Base-by-base conservation (phyloP, 2,113 vertebrate species). In the Oreochromis spilurus region DNA sequence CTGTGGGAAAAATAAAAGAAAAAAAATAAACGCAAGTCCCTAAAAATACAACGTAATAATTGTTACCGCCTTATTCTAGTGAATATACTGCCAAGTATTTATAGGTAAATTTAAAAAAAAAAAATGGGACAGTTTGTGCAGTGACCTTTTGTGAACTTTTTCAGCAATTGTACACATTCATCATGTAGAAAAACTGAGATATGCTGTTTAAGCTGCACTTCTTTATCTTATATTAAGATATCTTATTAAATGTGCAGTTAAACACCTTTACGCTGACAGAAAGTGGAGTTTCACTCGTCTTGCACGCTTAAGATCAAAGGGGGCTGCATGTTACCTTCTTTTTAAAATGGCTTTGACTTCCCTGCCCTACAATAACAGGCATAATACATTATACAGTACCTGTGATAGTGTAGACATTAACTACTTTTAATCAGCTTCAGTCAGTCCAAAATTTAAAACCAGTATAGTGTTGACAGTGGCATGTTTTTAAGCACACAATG, bases 1-100 rank as follows among this genome's bases (percentile, higher is more conserved):
- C 36, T 67, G 0, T 67, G 1, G 36, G 0, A 9, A 40, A 40
- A 67, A 13, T 7, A 67, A 21, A 67, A 13, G 0, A 1, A 38
- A 60, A 58, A 11, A n/a, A 34, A 62, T 60, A 60, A 60, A 43
- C 5, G 6, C 14, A 45, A 40, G 19, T 21, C 62, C 7, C 0
- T 24, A 21, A 40, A 17, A 67, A 65, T 38, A 10, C 10, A 38
- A 36, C 1, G 1, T 40, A 40, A 40, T 38, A 14, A 40, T 67
- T 67, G 4, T 67, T 40, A 13, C 4, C 2, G 2, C 0, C 19
- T 36, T 1, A 14, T 70, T 67, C 62, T 67, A 3, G 19, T 67
- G 11, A 38, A 38, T 40, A 0, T 40, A 2, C 34, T 2, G 1
- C 2, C 3, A 13, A 14, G 11, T 40, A 67, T 67, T 67, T 67